Evolutionary conservation across 2,113 vertebrate genomes (phyloP).

Genomic region (Lophius piscatorius): DNA sequence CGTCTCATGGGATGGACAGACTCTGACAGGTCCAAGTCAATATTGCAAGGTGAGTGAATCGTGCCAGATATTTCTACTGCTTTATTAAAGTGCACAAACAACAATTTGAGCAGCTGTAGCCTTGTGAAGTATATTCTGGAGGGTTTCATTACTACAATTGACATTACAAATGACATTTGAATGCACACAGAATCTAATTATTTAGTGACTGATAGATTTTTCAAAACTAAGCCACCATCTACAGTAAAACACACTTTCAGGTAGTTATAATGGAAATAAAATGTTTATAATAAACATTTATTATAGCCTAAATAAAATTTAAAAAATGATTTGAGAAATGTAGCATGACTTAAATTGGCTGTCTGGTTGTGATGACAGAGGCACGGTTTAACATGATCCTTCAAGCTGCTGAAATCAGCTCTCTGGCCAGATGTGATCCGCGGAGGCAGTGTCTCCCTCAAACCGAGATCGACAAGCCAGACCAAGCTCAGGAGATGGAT

Average conservation of each 20-base stretch:
- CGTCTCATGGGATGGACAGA: slow-evolving; percentile 32
- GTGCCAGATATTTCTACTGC: slow-evolving; percentile 28
- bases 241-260: slow-evolving; percentile 4
- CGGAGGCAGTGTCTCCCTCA: slow-evolving; percentile 64
- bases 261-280: slow-evolving; percentile 17
- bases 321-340: slow-evolving; percentile 31
- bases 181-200: slow-evolving; percentile 15
- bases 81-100: slow-evolving; percentile 35
- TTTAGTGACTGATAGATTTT: slow-evolving; percentile 20
- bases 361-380: slow-evolving; percentile 66
- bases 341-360: slow-evolving; percentile 49
- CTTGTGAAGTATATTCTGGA: slow-evolving; percentile 16
- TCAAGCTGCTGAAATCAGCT: slow-evolving; percentile 71
- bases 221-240: slow-evolving; percentile 23
- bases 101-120: slow-evolving; percentile 22
- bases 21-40: slow-evolving; percentile 39
- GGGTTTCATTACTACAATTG: slow-evolving; percentile 17
- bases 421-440: slow-evolving; percentile 71
- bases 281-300: too few relatives aligned
- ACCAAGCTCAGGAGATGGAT: slow-evolving; percentile 69
- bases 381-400: slow-evolving; percentile 65
- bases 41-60: slow-evolving; percentile 27
- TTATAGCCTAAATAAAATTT: slow-evolving; percentile 20
- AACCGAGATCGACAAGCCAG: slow-evolving; percentile 73
- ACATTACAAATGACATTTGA: slow-evolving; percentile 1